Evolutionary conservation across 2,797 vertebrate species (phyloP).

Genomic region (Eleutherodactylus coqui): DNA sequence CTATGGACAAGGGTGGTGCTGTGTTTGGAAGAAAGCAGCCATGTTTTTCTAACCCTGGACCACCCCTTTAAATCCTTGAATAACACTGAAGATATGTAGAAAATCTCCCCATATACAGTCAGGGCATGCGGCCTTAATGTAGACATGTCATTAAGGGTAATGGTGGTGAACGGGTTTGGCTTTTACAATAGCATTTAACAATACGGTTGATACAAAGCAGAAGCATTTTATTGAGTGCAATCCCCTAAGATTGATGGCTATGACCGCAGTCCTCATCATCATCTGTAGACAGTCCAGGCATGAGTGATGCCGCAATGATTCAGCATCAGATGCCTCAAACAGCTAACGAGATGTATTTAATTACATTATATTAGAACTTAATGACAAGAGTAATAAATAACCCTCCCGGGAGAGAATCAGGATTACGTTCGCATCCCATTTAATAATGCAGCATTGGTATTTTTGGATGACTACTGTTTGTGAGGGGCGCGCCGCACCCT

Average conservation of each 20-base stretch:
- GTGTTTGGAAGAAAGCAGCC: too few species aligned
- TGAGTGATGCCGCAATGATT: constrained; percentile 54
- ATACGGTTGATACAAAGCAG: constrained; percentile 10
- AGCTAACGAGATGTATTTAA: constrained; percentile 39
- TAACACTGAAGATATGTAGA: neutral
- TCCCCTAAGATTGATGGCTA: constrained; percentile 30
- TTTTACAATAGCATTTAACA: neutral
- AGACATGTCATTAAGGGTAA: constrained; percentile 18
- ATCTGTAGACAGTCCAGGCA: constrained; percentile 34
- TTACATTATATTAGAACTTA: constrained; percentile 37
- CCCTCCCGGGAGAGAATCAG: neutral
- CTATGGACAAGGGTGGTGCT: too few species aligned
- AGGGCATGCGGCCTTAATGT: constrained; percentile 1
- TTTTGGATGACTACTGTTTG: constrained; percentile 2
- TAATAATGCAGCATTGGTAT: constrained; percentile 3
- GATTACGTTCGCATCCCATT: constrained; percentile 18
- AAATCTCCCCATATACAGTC: neutral
- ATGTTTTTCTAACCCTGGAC: too few species aligned
- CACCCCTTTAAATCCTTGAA: too few species aligned
- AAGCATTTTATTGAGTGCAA: constrained; percentile 24
- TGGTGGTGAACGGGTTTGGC: neutral
- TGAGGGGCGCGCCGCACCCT: too few species aligned
- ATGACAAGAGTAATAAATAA: constrained; percentile 44
- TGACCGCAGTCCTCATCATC: constrained; percentile 31
- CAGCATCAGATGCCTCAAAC: constrained; percentile 35